A percentile compares a stretch with the other conserved stretches of the same genome.
Conservation (phyloP, 2,113 vertebrate species). For the Anarrhichthys ocellatus region DNA sequence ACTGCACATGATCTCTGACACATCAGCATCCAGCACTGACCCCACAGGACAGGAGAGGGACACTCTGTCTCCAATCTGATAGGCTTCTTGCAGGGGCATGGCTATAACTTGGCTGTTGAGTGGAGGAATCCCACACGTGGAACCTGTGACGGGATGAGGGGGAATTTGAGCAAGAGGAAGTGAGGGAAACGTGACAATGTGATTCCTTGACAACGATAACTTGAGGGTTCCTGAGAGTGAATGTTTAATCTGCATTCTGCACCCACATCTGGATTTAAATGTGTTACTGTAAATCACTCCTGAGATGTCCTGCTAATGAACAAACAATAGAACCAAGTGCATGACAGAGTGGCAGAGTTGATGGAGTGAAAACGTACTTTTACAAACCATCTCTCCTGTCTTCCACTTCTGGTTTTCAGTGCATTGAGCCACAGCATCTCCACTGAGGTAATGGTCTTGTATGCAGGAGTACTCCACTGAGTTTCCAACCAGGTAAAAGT, state of each 20-base stretch:
- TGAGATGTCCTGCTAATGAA: background rate
- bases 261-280: background rate
- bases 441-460: slow-evolving; percentile 83
- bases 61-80: slow-evolving; percentile 88
- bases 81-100: slow-evolving; percentile 82
- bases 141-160: slow-evolving; percentile 62
- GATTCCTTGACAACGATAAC: background rate
- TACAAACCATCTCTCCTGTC: slow-evolving; percentile 81
- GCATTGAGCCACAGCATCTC: slow-evolving; percentile 86
- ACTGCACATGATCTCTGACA: slow-evolving; percentile 82
- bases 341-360: background rate
- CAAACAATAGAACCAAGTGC: background rate
- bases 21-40: slow-evolving; percentile 79
- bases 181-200: background rate
- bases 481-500: slow-evolving; percentile 85
- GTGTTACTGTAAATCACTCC: background rate
- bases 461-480: slow-evolving; percentile 87
- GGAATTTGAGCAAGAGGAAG: background rate
- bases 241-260: background rate
- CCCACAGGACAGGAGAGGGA: slow-evolving; percentile 82
- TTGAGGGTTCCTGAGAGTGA: background rate
- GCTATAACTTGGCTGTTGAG: slow-evolving; percentile 75
- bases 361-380: slow-evolving; percentile 81
- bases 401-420: slow-evolving; percentile 85
- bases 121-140: slow-evolving; percentile 82